Evolutionary conservation across 1,140 invertebrate species (phyloP).

Genomic region (Drosophila mayri): DNA sequence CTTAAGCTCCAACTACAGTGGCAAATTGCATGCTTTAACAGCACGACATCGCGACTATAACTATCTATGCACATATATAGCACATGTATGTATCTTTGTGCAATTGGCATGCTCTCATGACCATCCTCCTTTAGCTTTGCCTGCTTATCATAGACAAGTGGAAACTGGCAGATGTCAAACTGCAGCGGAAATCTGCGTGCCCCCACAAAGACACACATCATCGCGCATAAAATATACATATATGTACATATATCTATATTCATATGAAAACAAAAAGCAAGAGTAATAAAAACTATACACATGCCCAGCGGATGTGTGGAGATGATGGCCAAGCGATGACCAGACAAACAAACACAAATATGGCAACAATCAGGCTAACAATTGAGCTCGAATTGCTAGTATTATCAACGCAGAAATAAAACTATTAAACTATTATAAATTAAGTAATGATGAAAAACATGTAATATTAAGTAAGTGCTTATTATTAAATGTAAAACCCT

Average conservation of each 20-base stretch:
- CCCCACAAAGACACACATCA: slow-evolving; percentile 59
- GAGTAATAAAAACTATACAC: slow-evolving; percentile 24
- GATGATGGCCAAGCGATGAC: slow-evolving; percentile 46
- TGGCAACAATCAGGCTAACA: slow-evolving; percentile 7
- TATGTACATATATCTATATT: neutral
- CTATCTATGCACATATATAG: neutral
- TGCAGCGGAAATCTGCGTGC: slow-evolving; percentile 70
- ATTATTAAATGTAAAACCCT: neutral
- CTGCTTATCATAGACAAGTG: slow-evolving; percentile 45
- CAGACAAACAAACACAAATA: slow-evolving; percentile 27
- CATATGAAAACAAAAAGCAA: neutral
- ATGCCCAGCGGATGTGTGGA: slow-evolving; percentile 48
- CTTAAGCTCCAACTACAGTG: slow-evolving; percentile 17
- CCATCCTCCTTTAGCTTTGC: slow-evolving; percentile 22
- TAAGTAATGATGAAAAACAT: too few relatives aligned
- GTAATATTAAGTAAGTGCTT: neutral
- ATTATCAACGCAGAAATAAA: neutral
- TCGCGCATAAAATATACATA: slow-evolving; percentile 8
- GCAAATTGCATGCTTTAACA: slow-evolving; percentile 51
- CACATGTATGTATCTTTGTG: slow-evolving; percentile 21
- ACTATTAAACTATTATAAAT: neutral
- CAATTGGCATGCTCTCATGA: slow-evolving; percentile 57
- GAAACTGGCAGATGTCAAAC: slow-evolving; percentile 35
- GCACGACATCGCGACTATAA: slow-evolving; percentile 59
- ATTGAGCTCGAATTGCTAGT: neutral